Base-by-base conservation (phyloP, 1,140 invertebrate species). In the Medauroidea extradentata region DNA sequence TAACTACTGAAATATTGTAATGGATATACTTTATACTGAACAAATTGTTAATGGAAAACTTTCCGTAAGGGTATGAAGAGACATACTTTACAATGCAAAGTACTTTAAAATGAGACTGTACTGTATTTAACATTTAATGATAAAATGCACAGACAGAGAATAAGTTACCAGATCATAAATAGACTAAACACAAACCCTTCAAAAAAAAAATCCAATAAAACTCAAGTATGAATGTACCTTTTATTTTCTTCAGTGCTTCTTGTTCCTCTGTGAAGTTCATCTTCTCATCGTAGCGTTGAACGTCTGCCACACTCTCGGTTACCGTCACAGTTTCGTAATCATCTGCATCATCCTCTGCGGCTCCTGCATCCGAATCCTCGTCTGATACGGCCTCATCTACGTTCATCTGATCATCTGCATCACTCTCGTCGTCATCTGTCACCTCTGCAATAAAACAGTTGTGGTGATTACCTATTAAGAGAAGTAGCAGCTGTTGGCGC, bases 231-330 rank as follows among this genome's bases (percentile, higher is more conserved):
- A n/a, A 34, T 51, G 58, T 67, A 70, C 85, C 80, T 73, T 86
- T 87, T 1, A 92, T 71, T 69, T 87, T 89, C 57, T 86, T 73
- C 39, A 90, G 74, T 18, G 86, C 82, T 67, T 85, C 78, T 62
- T 83, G 79, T 75, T 93, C 90, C 69, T 89, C 87, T n/a, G 78
- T 66, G 50, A 87, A 76, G 73, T 92, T 86, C 67, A 91, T 84
- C 66, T 88, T 79, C 62, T 80, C 78, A 77, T 88, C 85, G 67
- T 85, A 88, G 9, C 67, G 67, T 60, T 85, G 82, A 57, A 84
- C 83, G 70, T 85, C 84, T 51, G 64, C 56, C 23, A 78, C 77
- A 42, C 80, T 76, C 67, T 88, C 88, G n/a, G 71, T 72, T 14
- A 72, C 71, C 65, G 81, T 78, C 65, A 79, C 59, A 11, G 66